A percentile compares a stretch with the other conserved stretches of the same genome.
Conservation (phyloP, 2,888 invertebrate genomes). For the Drosophila testacea region DNA sequence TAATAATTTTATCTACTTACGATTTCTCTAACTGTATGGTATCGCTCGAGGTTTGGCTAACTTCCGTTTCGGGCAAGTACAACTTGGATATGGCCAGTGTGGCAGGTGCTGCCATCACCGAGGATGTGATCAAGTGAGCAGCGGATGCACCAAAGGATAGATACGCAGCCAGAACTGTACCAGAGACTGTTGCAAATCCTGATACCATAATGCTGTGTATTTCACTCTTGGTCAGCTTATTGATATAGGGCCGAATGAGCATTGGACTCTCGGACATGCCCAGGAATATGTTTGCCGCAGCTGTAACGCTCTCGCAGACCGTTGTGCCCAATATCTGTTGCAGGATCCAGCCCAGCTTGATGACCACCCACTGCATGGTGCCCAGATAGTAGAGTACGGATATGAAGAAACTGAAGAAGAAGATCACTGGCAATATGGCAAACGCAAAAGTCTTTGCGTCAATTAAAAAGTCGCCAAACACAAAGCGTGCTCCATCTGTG, state of each 20-base stretch:
- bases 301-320: conserved; percentile 96
- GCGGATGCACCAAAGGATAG: conserved; percentile 95
- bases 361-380: conserved; percentile 93
- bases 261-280: conserved; percentile 97
- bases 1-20: conserved; percentile 85
- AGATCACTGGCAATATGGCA: conserved; percentile 95
- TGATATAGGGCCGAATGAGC: conserved; percentile 94
- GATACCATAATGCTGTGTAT: conserved; percentile 96
- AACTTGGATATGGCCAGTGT: conserved; percentile 96
- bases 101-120: conserved; percentile 98
- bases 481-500: conserved; percentile 92
- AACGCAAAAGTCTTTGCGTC: conserved; percentile 91
- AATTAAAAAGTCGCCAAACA: conserved; percentile 91
- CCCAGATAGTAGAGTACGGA: conserved; percentile 96
- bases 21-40: conserved; percentile 90
- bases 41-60: conserved; percentile 90
- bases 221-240: conserved; percentile 94
- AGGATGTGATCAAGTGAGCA: conserved; percentile 95
- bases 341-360: conserved; percentile 92
- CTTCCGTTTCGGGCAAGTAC: conserved; percentile 95
- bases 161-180: conserved; percentile 96
- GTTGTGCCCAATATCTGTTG: conserved; percentile 92
- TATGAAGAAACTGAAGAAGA: conserved; percentile 96
- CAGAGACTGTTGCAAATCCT: conserved; percentile 98
- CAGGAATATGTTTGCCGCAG: conserved; percentile 97